Evolutionary conservation across 2,113 vertebrate species (phyloP).

Genomic region (Elephas maximus): DNA sequence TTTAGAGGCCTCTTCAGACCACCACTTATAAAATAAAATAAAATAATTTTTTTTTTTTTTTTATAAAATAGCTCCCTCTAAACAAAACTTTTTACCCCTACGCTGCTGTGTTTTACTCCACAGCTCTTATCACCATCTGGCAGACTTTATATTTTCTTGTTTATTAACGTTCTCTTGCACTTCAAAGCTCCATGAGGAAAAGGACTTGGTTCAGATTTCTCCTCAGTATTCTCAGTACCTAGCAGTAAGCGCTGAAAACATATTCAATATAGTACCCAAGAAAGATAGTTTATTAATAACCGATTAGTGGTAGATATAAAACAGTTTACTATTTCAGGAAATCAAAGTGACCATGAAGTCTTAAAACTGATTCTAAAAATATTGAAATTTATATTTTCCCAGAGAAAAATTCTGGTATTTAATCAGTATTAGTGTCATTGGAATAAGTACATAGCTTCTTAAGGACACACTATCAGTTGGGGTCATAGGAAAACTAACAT

Average conservation of each 20-base stretch:
- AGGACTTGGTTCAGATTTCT: background rate
- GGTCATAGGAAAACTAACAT: background rate
- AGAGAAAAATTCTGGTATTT: background rate
- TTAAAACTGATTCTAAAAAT: background rate
- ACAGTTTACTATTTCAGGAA: conserved; percentile 49
- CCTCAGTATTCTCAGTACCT: background rate
- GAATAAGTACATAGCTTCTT: background rate
- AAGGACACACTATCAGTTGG: background rate
- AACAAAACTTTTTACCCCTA: background rate
- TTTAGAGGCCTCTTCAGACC: background rate
- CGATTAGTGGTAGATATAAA: background rate
- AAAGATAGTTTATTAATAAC: background rate
- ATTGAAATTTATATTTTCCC: background rate
- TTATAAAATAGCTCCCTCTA: background rate
- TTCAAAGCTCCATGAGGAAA: background rate
- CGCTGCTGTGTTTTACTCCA: background rate
- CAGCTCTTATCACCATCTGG: background rate
- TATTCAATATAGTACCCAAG: background rate
- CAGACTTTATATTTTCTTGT: background rate
- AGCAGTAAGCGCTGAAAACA: background rate
- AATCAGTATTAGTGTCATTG: background rate
- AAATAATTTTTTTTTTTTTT: background rate
- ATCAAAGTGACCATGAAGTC: background rate
- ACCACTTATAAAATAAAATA: conserved; percentile 1
- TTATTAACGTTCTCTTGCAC: background rate